Percentiles rank a stretch among this genome's conserved stretches.
Evolutionary conservation across 2,113 vertebrate genomes (phyloP).

Genomic region (Microcebus jonahi): DNA sequence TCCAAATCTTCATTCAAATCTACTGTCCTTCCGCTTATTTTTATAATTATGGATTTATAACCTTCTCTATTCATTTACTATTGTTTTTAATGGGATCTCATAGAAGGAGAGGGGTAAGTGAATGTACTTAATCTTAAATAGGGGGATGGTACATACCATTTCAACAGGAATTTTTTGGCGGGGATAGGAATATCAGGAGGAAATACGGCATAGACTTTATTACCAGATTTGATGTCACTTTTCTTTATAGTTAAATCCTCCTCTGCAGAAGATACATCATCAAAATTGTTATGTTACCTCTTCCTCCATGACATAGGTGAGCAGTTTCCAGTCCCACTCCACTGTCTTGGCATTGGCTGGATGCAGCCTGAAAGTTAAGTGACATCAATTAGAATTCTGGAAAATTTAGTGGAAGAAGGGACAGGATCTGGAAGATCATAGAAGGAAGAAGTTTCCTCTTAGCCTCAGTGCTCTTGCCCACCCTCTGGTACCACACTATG

Average conservation of each 20-base stretch:
- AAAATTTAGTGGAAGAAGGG: neutral
- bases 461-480: neutral
- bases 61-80: neutral
- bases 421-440: neutral
- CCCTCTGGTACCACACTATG: neutral
- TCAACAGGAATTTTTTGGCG: neutral
- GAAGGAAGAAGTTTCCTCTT: neutral
- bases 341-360: slow-evolving; percentile 86
- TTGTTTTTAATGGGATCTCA: neutral
- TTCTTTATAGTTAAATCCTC: slow-evolving; percentile 14
- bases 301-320: slow-evolving; percentile 88
- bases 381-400: slow-evolving; percentile 41
- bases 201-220: neutral
- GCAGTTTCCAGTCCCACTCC: slow-evolving; percentile 94
- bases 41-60: neutral
- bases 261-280: neutral
- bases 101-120: neutral
- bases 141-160: neutral
- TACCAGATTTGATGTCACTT: neutral
- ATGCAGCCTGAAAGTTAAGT: slow-evolving; percentile 90
- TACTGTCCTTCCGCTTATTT: neutral
- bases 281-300: slow-evolving; percentile 85
- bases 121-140: neutral
- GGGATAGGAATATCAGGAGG: neutral
- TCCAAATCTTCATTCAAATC: neutral